Evolutionary conservation across 2,888 invertebrate species (phyloP).

Genomic region (Tipula helvola): DNA sequence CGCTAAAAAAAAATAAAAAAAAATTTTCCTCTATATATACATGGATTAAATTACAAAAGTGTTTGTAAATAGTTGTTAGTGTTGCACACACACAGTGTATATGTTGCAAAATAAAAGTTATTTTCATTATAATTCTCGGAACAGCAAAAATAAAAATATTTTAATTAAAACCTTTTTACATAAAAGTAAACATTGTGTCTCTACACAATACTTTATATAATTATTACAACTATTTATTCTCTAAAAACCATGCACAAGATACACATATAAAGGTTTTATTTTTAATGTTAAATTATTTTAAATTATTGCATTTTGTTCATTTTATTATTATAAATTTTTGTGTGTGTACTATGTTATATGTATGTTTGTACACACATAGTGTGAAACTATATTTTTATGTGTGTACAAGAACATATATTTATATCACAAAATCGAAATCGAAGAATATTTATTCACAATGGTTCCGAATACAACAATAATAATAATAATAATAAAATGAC

Average conservation of each 20-base stretch:
- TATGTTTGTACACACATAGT: background rate
- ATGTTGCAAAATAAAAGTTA: background rate
- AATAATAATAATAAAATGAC: background rate
- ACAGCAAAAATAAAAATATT: background rate
- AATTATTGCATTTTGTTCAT: background rate
- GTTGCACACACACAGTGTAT: background rate
- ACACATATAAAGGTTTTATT: background rate
- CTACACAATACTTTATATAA: background rate
- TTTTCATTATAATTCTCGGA: background rate
- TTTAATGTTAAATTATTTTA: background rate
- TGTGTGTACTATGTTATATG: background rate
- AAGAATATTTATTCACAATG: background rate
- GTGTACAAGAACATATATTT: background rate
- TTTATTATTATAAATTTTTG: background rate
- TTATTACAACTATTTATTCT: constrained; percentile 4
- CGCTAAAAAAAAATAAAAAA: background rate
- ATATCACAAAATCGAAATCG: background rate
- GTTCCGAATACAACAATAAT: background rate
- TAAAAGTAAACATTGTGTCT: constrained; percentile 4
- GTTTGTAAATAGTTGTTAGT: background rate
- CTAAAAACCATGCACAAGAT: background rate
- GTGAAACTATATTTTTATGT: background rate
- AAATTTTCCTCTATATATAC: background rate
- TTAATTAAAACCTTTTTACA: background rate
- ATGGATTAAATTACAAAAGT: background rate